phyloP scores from a whole-genome alignment of 2,888 invertebrate genomes.

The Congeria kusceri region DNA sequence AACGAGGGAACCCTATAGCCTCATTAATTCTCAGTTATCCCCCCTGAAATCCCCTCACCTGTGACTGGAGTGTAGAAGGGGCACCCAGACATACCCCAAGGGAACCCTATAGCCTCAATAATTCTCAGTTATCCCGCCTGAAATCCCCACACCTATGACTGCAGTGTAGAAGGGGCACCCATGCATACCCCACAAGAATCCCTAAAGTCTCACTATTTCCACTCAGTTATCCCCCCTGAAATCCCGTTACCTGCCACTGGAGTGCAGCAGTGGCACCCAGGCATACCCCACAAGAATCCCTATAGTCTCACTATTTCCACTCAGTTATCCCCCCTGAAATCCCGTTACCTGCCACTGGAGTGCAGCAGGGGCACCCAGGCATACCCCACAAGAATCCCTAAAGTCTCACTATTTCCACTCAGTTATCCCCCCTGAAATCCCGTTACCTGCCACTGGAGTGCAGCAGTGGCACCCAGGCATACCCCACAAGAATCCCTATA shows the following conservation, averaged over 20 bases:
- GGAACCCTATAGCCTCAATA: slow-evolving; percentile 74
- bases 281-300: slow-evolving; percentile 94
- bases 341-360: slow-evolving; percentile 88
- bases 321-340: too few relatives aligned
- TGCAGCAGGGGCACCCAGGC: slow-evolving; percentile 95
- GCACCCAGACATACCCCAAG: slow-evolving; percentile 90
- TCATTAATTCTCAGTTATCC: too few relatives aligned
- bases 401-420: slow-evolving; percentile 83
- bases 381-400: slow-evolving; percentile 93
- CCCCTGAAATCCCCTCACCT: slow-evolving; percentile 83
- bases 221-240: too few relatives aligned
- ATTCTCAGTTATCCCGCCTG: too few relatives aligned
- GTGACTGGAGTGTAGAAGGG: slow-evolving; percentile 90
- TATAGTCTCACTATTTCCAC: slow-evolving; percentile 64
- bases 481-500: slow-evolving; percentile 91
- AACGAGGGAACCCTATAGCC: too few relatives aligned
- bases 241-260: slow-evolving; percentile 88
- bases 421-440: not conserved
- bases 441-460: slow-evolving; percentile 88
- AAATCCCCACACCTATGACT: slow-evolving; percentile 87
- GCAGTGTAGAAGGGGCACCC: slow-evolving; percentile 91
- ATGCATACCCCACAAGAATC: slow-evolving; percentile 95
- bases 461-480: slow-evolving; percentile 96
- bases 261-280: slow-evolving; percentile 93
- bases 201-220: slow-evolving; percentile 78